Evolutionary conservation across 2,797 vertebrate genomes (phyloP), one percentile per base, ranked within the genome.

Genomic region (Tangara arthus): DNA sequence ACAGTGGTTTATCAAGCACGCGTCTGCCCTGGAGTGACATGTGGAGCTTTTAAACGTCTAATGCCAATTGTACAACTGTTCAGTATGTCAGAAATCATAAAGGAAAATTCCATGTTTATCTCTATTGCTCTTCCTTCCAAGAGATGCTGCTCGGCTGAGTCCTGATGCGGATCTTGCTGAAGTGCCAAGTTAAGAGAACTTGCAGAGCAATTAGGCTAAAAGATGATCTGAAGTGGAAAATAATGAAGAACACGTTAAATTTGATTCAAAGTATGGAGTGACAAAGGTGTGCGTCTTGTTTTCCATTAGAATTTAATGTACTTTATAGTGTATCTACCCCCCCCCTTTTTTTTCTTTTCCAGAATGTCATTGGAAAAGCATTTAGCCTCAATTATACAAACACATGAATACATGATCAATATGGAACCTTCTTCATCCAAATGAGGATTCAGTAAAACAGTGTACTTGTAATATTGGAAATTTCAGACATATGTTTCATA

Each of bases 301-400:
- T 89, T 57, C 49, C 56, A 82, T 50, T 66, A 77, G 44, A 90
- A 87, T 77, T 71, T 46, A 63, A 83, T 44, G 32, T 24, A 22
- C 56, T 60, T 42, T 57, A 26, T 24, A 15, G 21, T 32, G 26
- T 32, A 34, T 41, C 42, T 81, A 7, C 18, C 12, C 3, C 2
- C 0, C 4, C 1, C 5, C 3, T 1, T 14, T 3, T 22, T 17
- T 34, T 20, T 20, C 23, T 53, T 18, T 3, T 4, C 1, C 52
- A 41, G n/a, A 82, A 92, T 68, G 41, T 85, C 12, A 77, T 8
- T 78, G 41, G 60, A 56, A 85, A 91, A 89, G n/a, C 41, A 71
- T 87, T 92, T 90, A 73, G 68, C 64, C 35, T 73, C 53, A 60
- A 27, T 44, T 78, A 76, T 88, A 42, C n/a, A 85, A 83, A 73